Base-by-base conservation (phyloP, 2,113 vertebrate species). In the Tragelaphus strepsiceros region DNA sequence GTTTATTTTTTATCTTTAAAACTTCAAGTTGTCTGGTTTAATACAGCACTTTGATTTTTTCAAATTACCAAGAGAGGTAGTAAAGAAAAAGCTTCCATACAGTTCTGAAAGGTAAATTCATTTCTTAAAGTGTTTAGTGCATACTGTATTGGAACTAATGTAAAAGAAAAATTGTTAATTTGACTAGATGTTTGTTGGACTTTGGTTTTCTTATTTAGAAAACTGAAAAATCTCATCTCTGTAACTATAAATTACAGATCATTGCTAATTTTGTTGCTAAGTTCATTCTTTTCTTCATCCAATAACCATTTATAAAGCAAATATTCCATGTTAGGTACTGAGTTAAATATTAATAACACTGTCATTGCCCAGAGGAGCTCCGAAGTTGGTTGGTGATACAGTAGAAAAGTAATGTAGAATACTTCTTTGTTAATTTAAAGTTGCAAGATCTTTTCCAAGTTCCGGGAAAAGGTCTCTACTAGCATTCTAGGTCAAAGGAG, bases 1-100 rank as follows among this genome's bases (percentile, higher is more conserved):
- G 24, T 83, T 89, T 82, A 86, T 96, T 51, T 92, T 97, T 83
- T 91, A 87, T 90, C 39, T 67, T 90, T 87, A 90, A 86, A 83
- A 49, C 32, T 96, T 1, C 26, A 77, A 86, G 30, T 86, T n/a
- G 35, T 92, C 53, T 83, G 51, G 49, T 83, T 96, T 94, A 92
- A 17, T 46, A 11, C 2, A 82, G 17, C 30, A 88, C 24, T 94
- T 93, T 80, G 12, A 94, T 92, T 94, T 87, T 87, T 82, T 39
- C 61, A 93, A 96, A 80, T 85, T 92, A 85, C 35, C 15, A 80
- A 74, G 28, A 85, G 16, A 90, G 39, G 54, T 49, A 21, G 51
- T 35, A 58, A 54, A 30, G 74, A 64, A 83, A 49, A 86, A 82
- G 32, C 13, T 13, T 89, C 32, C 28, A 81, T 32, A 39, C 51